A percentile compares a stretch with the other conserved stretches of the same genome.
Evolutionary conservation across 2,113 vertebrate genomes (phyloP).

Genomic region (Butorides virescens): DNA sequence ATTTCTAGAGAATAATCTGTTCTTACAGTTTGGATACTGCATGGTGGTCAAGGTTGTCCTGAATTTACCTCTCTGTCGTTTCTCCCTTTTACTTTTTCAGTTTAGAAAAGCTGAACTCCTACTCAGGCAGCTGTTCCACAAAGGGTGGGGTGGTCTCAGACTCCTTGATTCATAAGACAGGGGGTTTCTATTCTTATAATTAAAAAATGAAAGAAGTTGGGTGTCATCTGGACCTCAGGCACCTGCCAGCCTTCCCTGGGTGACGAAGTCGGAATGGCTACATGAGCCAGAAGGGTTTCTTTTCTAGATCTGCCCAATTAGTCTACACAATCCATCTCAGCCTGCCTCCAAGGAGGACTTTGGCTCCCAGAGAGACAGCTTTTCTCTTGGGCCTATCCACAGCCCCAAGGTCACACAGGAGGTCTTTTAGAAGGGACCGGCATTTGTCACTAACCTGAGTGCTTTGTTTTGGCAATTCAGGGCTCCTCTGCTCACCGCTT

Average conservation of each 20-base stretch:
- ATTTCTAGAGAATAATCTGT: neutral
- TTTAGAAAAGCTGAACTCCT: neutral
- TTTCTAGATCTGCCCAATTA: neutral
- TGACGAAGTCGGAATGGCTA: neutral
- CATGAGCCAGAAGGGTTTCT: neutral
- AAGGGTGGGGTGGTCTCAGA: neutral
- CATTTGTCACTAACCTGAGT: neutral
- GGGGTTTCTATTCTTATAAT: neutral
- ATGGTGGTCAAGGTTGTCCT: neutral
- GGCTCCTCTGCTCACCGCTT: neutral
- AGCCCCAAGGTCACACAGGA: neutral
- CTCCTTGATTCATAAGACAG: neutral
- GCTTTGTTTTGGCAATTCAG: neutral
- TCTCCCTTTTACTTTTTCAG: neutral
- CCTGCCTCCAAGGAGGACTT: neutral
- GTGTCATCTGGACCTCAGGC: neutral
- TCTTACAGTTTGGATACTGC: neutral
- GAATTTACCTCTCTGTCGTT: neutral
- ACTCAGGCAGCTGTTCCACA: neutral
- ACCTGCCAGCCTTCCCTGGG: neutral
- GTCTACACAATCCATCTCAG: neutral
- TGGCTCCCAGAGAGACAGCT: neutral
- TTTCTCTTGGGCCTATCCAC: rapidly evolving
- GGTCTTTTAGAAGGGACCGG: neutral
- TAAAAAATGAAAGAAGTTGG: rapidly evolving